Evolutionary conservation across 1,140 invertebrate species (phyloP).

Genomic region (Magallana ariakensis): DNA sequence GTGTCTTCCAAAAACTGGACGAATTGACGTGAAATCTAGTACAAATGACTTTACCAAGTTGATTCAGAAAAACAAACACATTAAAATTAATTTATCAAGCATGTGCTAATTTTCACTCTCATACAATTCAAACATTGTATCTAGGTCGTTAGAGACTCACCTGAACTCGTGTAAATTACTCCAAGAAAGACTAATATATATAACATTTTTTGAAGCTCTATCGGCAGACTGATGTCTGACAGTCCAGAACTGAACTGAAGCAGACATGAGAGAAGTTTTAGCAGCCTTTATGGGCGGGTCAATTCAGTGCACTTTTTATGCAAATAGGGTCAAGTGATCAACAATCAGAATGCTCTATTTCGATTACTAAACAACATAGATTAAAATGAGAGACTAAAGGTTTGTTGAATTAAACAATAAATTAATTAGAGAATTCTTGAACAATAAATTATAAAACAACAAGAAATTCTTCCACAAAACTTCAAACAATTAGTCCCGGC

Average conservation of each 20-base stretch:
- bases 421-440: too few relatives aligned
- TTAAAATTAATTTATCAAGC: not conserved
- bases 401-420: too few relatives aligned
- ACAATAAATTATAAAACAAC: too few relatives aligned
- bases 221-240: slow-evolving; percentile 57
- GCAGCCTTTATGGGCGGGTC: too few relatives aligned
- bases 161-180: slow-evolving; percentile 48
- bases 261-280: too few relatives aligned
- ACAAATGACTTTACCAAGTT: not conserved
- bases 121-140: not conserved
- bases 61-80: not conserved
- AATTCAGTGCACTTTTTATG: too few relatives aligned
- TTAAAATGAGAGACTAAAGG: too few relatives aligned
- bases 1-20: not conserved
- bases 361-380: too few relatives aligned
- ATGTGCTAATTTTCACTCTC: not conserved
- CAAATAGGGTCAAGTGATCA: too few relatives aligned
- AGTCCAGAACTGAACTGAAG: slow-evolving; percentile 33
- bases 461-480: too few relatives aligned
- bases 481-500: too few relatives aligned
- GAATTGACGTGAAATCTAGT: not conserved
- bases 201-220: slow-evolving; percentile 52
- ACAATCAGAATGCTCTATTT: too few relatives aligned
- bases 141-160: slow-evolving; percentile 46
- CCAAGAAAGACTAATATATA: slow-evolving; percentile 47